phyloP scores from a whole-genome alignment of 2,797 vertebrate genomes.

The Pseudotriccus pelzelni region DNA sequence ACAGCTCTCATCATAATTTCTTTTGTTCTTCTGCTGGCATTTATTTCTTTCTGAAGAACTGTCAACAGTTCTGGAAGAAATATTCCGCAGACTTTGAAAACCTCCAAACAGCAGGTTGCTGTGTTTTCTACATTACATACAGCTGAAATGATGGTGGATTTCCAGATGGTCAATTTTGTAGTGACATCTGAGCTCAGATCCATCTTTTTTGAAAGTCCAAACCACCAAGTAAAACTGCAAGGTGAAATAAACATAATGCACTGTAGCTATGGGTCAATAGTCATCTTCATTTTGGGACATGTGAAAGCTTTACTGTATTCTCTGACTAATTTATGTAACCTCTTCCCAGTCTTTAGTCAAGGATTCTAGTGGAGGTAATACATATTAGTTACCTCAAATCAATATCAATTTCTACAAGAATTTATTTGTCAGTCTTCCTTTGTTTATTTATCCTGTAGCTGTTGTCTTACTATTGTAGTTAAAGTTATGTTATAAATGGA shows the following conservation, averaged over 20 bases:
- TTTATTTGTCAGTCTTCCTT: not conserved
- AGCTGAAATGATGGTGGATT: not conserved
- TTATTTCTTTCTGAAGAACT: not conserved
- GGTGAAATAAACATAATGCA: not conserved
- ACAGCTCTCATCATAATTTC: not conserved
- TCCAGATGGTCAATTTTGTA: not conserved
- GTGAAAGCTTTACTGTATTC: not conserved
- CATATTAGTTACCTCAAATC: not conserved
- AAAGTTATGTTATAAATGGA: not conserved
- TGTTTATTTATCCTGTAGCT: not conserved
- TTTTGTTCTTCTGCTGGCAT: not conserved
- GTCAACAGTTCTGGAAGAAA: not conserved
- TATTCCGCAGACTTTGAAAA: not conserved
- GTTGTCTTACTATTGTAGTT: not conserved
- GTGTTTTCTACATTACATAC: not conserved
- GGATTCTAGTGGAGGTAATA: not conserved
- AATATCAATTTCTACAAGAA: not conserved
- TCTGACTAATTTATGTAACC: not conserved
- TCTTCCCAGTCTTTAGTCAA: not conserved
- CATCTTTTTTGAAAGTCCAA: not conserved
- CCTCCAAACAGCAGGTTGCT: not conserved
- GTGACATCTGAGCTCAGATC: not conserved
- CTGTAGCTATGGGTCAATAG: not conserved
- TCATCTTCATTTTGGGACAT: fast-evolving
- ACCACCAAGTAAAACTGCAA: not conserved